Evolutionary conservation across 1,140 invertebrate species (phyloP).

Genomic region (Mercenaria mercenaria): DNA sequence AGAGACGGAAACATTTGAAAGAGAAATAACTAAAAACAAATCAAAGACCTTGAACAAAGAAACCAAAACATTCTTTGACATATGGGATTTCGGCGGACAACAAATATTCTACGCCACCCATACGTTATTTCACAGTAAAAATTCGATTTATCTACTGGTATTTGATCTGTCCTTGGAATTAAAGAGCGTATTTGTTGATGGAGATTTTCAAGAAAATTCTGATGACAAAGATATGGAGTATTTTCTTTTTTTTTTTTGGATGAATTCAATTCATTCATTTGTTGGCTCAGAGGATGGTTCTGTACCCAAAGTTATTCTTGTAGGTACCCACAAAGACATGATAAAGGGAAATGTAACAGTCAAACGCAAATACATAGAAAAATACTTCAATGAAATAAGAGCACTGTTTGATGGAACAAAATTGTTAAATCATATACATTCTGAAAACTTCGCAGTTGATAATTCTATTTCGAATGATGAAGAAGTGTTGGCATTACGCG

Average conservation of each 20-base stretch:
- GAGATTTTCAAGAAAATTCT: background rate
- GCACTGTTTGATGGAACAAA: background rate
- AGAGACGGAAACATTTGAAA: background rate
- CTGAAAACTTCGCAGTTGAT: background rate
- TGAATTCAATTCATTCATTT: constrained; percentile 31
- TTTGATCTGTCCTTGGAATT: background rate
- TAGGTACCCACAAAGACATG: constrained; percentile 5
- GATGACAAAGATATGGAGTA: background rate
- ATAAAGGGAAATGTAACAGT: background rate
- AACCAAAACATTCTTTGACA: background rate
- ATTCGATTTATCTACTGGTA: constrained; percentile 9
- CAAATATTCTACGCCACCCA: background rate
- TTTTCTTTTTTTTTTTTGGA: background rate
- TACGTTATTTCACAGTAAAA: constrained; percentile 4
- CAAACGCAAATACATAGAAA: background rate
- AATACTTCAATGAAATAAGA: background rate
- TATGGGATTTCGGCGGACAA: constrained; percentile 14
- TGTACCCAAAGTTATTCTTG: background rate
- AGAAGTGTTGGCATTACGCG: background rate
- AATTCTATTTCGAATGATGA: background rate
- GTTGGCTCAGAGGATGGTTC: background rate
- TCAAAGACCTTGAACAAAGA: background rate
- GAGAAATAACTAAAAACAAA: background rate
- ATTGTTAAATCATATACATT: background rate
- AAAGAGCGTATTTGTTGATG: background rate